These are phyloP conservation scores for Drosophila meridiana DNA, from an alignment of 2,888 invertebrate genomes.

Conservation along the genomic window DNA sequence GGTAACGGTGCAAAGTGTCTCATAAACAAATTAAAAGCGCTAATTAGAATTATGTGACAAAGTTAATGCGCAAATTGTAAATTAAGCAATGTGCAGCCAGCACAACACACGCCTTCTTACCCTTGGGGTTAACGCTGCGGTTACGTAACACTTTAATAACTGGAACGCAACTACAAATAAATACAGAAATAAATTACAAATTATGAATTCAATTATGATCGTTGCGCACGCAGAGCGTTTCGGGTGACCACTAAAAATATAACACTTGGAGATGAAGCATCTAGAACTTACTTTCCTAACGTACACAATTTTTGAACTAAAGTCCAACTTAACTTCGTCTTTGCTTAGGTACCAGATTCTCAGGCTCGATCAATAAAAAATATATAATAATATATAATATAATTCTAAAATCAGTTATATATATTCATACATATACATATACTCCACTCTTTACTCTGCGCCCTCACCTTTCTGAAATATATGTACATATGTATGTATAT, in stretches of 20 bases:
- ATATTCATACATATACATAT: too few relatives aligned
- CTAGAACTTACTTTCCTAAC: too few relatives aligned
- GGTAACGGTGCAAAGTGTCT: slow-evolving; percentile 77
- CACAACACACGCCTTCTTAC: slow-evolving; percentile 28
- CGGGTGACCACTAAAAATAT: neutral
- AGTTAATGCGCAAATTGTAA: slow-evolving; percentile 81
- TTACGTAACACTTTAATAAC: slow-evolving; percentile 25
- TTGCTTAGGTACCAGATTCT: too few relatives aligned
- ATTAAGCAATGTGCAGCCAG: slow-evolving; percentile 72
- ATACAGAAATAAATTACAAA: neutral
- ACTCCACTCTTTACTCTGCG: too few relatives aligned
- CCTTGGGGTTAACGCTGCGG: slow-evolving; percentile 44
- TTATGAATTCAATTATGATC: neutral
- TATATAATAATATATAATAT: too few relatives aligned
- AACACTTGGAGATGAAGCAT: too few relatives aligned
- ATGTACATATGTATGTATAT: too few relatives aligned
- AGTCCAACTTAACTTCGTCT: too few relatives aligned
- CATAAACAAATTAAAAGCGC: slow-evolving; percentile 81
- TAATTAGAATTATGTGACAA: slow-evolving; percentile 82
- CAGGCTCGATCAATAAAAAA: too few relatives aligned
- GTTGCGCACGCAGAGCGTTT: neutral
- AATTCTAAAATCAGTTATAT: too few relatives aligned
- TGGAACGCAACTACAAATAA: neutral
- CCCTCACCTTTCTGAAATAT: too few relatives aligned
- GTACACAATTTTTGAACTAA: too few relatives aligned